phyloP scores from a whole-genome alignment of 2,797 vertebrate species.

The Emydoidea blandingii region DNA sequence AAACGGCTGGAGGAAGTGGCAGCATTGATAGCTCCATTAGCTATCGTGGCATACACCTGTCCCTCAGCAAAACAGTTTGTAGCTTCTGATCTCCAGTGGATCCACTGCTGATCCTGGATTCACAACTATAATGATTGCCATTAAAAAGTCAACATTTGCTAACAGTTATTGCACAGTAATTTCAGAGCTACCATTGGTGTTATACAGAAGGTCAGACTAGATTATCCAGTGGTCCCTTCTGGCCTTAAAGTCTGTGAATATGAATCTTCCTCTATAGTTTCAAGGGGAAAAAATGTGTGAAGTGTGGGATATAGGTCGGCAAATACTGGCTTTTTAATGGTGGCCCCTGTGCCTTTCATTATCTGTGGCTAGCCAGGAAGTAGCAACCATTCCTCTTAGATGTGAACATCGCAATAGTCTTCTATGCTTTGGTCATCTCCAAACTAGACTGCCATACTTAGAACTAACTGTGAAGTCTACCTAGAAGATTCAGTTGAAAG shows the following conservation, averaged over 20 bases:
- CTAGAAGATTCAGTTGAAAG: not conserved
- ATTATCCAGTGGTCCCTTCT: not conserved
- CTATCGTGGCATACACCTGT: not conserved
- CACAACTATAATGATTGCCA: not conserved
- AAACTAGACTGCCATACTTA: not conserved
- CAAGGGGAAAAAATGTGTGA: not conserved
- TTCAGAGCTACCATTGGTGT: not conserved
- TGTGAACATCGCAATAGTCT: not conserved
- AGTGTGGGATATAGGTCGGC: accelerated
- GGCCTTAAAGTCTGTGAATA: not conserved
- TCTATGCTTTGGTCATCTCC: not conserved
- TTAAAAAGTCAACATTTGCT: accelerated
- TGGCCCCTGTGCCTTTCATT: not conserved
- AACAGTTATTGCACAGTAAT: not conserved
- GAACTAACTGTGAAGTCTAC: not conserved
- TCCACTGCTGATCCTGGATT: not conserved
- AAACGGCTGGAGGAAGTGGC: not conserved
- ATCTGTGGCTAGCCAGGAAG: not conserved
- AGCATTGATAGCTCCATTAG: not conserved
- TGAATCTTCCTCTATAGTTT: not conserved
- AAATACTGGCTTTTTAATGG: not conserved
- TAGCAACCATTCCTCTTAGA: not conserved
- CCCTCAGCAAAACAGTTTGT: not conserved
- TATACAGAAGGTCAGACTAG: not conserved
- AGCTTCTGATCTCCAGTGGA: not conserved